Evolutionary conservation across 2,113 vertebrate species (phyloP).

Genomic region (Noctilio leporinus): DNA sequence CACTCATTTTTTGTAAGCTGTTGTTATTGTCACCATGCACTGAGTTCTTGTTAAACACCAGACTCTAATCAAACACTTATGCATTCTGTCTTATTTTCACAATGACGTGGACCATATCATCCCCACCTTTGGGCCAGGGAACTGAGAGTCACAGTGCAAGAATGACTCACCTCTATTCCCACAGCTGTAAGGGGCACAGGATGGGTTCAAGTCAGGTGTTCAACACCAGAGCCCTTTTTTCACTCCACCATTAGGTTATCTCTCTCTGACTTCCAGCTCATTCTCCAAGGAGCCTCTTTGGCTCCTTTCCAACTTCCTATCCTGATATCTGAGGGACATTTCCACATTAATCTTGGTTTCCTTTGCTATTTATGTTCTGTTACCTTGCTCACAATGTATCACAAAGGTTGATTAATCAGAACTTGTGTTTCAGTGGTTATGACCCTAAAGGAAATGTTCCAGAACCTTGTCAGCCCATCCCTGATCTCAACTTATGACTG

Average conservation of each 20-base stretch:
- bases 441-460: slow-evolving; percentile 55
- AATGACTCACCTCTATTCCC: not conserved
- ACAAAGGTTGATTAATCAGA: slow-evolving; percentile 54
- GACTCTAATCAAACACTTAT: not conserved
- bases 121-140: not conserved
- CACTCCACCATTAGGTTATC: slow-evolving; percentile 43
- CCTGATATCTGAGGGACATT: slow-evolving; percentile 70
- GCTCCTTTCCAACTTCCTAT: slow-evolving; percentile 75
- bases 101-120: not conserved
- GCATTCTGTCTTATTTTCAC: not conserved
- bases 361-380: slow-evolving; percentile 72
- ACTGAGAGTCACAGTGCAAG: not conserved
- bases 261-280: slow-evolving; percentile 38
- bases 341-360: slow-evolving; percentile 71
- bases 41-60: not conserved
- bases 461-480: not conserved
- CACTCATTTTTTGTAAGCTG: not conserved
- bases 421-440: slow-evolving; percentile 36
- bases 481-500: slow-evolving; percentile 26
- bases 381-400: slow-evolving; percentile 39
- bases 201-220: not conserved
- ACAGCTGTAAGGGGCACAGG: not conserved
- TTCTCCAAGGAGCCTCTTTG: slow-evolving; percentile 61
- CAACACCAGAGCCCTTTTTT: not conserved
- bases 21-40: not conserved